Base-by-base conservation (phyloP, 2,888 invertebrate genomes). In the Agrilus cyanescens region DNA sequence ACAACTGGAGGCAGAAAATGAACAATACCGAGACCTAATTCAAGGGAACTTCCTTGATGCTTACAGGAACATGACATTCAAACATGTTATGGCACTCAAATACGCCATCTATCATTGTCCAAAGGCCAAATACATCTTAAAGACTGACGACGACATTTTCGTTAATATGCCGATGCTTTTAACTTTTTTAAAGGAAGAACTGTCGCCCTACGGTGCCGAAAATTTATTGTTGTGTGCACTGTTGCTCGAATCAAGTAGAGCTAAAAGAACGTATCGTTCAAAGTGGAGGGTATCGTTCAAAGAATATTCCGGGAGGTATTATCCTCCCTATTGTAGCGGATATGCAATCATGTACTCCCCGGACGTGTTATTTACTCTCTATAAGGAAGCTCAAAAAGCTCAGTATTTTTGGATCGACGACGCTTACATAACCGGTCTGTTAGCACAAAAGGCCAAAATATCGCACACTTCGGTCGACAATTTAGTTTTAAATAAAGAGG, bases 41-140 rank as follows among this genome's bases (percentile, higher is more conserved):
- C 84, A 86, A 57, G 88, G 87, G 0, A 78, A 72, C 44, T 89
- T 87, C 55, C 51, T 72, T 32, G 89, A 89, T 65, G 73, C 79
- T 0, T 89, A 89, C 57, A 72, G 79, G 38, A 89, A 89, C 62
- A 74, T 89, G 66, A 88, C 88, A 0, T 82, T 87, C 55, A 89
- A 89, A 58, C 86, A 88, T 61, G 79, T 83, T 5, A 85, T 85
- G 76, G 82, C 80, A 0, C 68, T 88, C 35, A 85, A 86, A 58
- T 88, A 87, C 81, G 76, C 80, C 14, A 67, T 74, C 1, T 79
- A 78, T 53, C 75, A 80, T 55, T 88, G 88, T 60, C 70, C 75
- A 0, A 67, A 70, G 31, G 84, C 82, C 1, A 78, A 74, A 52
- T 66, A 65, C 48, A 60, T 86, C 41, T 66, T 86, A 41, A 86